These are phyloP conservation scores for Coptodon rendalli DNA, from an alignment of 2,113 vertebrate genomes.

Conservation along the genomic window DNA sequence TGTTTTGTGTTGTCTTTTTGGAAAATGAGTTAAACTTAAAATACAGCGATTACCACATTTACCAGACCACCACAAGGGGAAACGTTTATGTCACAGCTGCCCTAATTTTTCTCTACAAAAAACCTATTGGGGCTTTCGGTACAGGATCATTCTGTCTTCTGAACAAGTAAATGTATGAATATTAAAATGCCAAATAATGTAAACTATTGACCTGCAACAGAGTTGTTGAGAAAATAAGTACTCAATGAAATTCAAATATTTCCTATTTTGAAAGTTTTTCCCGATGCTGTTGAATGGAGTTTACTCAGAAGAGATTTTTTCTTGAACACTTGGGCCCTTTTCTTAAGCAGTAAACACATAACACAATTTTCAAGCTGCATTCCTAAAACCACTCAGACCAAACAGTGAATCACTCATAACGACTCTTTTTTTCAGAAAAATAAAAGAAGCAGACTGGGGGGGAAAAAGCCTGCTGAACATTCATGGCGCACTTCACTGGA, in stretches of 20 bases:
- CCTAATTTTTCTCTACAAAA: neutral
- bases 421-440: neutral
- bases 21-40: neutral
- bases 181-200: neutral
- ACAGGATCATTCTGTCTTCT: neutral
- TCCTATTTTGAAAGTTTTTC: neutral
- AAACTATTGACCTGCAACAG: neutral
- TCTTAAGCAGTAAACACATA: neutral
- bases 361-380: neutral
- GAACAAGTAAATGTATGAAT: neutral
- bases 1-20: neutral
- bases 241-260: neutral
- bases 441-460: neutral
- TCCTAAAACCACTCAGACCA: neutral
- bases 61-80: neutral
- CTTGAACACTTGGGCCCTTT: neutral
- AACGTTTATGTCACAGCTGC: neutral
- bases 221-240: neutral
- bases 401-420: neutral
- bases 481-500: neutral
- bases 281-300: neutral
- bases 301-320: neutral
- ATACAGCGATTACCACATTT: neutral
- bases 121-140: neutral
- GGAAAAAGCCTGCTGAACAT: rapidly evolving